Evolutionary conservation across 2,888 invertebrate species (phyloP).

Genomic region (Drosophila fungiperda): DNA sequence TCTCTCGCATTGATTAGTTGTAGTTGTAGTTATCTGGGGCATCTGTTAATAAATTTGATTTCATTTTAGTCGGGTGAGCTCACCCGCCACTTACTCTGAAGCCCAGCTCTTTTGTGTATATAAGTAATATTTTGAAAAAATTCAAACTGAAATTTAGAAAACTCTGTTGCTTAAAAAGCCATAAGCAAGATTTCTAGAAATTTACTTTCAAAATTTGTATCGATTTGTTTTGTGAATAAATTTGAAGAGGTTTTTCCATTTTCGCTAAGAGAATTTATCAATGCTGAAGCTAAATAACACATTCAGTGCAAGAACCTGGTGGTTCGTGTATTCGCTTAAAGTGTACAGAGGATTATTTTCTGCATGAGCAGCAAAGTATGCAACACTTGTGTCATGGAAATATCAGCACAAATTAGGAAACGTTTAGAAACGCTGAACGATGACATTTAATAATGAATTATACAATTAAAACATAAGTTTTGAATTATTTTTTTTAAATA

Average conservation of each 20-base stretch:
- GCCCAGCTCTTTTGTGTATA: neutral
- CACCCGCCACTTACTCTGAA: neutral
- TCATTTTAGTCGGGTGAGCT: neutral
- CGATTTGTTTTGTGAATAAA: neutral
- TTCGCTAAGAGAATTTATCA: neutral
- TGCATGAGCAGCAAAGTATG: neutral
- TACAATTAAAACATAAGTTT: neutral
- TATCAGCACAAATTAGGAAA: neutral
- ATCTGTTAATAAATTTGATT: conserved; percentile 10
- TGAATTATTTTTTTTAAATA: neutral
- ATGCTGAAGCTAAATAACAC: neutral
- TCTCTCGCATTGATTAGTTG: conserved; percentile 6
- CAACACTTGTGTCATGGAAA: neutral
- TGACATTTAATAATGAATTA: neutral
- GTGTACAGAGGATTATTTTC: neutral
- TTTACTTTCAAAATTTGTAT: neutral
- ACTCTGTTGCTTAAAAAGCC: neutral
- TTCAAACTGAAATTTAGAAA: neutral
- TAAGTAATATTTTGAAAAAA: neutral
- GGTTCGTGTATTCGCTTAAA: neutral
- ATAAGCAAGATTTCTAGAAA: neutral
- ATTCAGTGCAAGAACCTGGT: neutral
- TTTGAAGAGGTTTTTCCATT: neutral
- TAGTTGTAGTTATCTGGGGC: conserved; percentile 18
- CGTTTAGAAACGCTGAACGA: neutral